These are phyloP conservation scores for Cichladusa arquata DNA, from an alignment of 2,113 vertebrate genomes.

Conservation along the genomic window DNA sequence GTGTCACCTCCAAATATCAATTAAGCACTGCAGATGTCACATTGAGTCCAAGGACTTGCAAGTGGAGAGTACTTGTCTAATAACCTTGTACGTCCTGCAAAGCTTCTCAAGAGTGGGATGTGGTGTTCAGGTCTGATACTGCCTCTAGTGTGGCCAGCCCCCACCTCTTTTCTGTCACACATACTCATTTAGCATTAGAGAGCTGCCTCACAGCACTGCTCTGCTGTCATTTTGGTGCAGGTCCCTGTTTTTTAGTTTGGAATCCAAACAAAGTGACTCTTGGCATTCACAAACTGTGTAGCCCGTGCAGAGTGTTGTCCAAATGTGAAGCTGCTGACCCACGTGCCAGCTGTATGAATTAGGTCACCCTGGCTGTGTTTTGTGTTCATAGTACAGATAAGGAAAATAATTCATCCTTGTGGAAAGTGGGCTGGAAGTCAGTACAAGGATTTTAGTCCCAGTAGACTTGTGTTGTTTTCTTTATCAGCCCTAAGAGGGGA, in stretches of 20 bases:
- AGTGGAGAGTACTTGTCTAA: neutral
- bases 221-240: neutral
- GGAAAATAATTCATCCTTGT: neutral
- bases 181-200: neutral
- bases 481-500: neutral
- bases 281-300: neutral
- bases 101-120: neutral
- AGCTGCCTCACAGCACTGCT: neutral
- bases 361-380: slow-evolving; percentile 13
- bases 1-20: neutral
- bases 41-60: neutral
- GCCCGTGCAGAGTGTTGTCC: neutral
- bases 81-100: neutral
- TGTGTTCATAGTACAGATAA: slow-evolving; percentile 29
- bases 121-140: neutral
- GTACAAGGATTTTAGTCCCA: slow-evolving; percentile 4
- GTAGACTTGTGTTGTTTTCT: neutral
- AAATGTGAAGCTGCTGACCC: neutral
- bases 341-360: neutral
- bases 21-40: neutral
- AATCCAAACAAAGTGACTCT: neutral
- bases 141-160: neutral
- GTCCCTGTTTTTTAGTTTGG: neutral
- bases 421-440: neutral
- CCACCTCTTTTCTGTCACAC: neutral